Conservation (phyloP, 2,113 vertebrate species). For the Ageneiosus marmoratus region DNA sequence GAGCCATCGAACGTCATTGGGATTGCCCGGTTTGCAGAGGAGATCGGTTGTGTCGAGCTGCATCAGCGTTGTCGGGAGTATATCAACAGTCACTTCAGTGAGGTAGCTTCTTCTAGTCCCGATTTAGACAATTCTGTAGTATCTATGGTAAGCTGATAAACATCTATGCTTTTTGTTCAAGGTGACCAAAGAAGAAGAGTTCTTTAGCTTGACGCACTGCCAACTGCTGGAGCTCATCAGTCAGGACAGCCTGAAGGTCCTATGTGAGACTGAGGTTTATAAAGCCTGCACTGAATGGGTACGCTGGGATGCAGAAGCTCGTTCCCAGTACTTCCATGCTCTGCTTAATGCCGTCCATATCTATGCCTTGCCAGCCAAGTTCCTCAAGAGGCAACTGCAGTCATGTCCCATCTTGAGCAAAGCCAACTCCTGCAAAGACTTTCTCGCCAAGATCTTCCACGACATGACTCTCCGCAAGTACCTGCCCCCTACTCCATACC, state of each 20-base stretch:
- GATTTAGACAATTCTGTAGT: neutral
- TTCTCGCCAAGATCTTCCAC: constrained; percentile 82
- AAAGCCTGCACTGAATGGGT: constrained; percentile 83
- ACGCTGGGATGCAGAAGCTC: constrained; percentile 71
- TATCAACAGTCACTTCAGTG: constrained; percentile 81
- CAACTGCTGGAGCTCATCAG: constrained; percentile 81
- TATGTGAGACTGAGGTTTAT: constrained; percentile 82
- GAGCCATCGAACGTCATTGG: constrained; percentile 80
- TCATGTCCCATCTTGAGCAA: constrained; percentile 81
- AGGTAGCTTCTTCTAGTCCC: constrained; percentile 62
- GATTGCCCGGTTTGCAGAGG: constrained; percentile 78
- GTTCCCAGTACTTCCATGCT: constrained; percentile 79
- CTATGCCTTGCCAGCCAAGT: constrained; percentile 78
- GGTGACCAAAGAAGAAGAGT: constrained; percentile 82
- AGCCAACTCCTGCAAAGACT: constrained; percentile 79
- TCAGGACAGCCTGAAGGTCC: constrained; percentile 80
- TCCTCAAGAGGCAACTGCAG: constrained; percentile 79
- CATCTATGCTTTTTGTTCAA: constrained; percentile 40
- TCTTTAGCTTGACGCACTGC: constrained; percentile 80
- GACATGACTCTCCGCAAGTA: constrained; percentile 78
- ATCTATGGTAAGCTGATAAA: neutral
- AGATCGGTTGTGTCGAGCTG: constrained; percentile 75
- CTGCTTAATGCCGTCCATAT: constrained; percentile 80
- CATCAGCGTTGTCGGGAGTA: constrained; percentile 71
- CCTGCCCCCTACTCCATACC: constrained; percentile 68